Evolutionary conservation across 2,113 vertebrate species (phyloP).

Genomic region (Raja brachyura): DNA sequence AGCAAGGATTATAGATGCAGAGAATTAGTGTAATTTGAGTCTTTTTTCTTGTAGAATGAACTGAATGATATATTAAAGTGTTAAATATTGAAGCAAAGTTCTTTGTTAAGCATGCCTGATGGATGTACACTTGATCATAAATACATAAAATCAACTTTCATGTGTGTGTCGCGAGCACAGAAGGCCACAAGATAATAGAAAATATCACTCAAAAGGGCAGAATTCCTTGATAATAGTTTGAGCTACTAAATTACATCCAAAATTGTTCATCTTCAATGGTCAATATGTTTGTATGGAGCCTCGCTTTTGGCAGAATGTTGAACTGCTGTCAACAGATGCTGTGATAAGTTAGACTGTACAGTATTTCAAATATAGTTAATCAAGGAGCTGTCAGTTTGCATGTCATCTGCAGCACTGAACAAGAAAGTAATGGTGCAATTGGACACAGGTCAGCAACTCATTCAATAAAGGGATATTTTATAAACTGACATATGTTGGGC

Average conservation of each 20-base stretch:
- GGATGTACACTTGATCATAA: conserved; percentile 40
- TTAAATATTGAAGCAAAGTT: conserved; percentile 13
- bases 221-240: conserved; percentile 35
- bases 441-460: conserved; percentile 40
- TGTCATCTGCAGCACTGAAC: conserved; percentile 42
- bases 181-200: conserved; percentile 40
- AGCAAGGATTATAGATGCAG: not conserved
- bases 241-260: conserved; percentile 39
- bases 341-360: conserved; percentile 43
- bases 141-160: conserved; percentile 37
- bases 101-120: conserved; percentile 38
- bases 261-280: conserved; percentile 7
- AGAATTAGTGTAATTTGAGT: not conserved
- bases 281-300: not conserved
- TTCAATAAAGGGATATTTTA: conserved; percentile 25
- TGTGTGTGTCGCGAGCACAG: not conserved
- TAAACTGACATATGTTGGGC: not conserved
- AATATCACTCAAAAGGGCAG: conserved; percentile 39
- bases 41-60: not conserved
- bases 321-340: conserved; percentile 14
- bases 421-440: conserved; percentile 40
- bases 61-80: not conserved
- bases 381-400: conserved; percentile 45
- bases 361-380: conserved; percentile 44
- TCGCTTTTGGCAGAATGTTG: conserved; percentile 23